Base-by-base conservation (phyloP, 2,113 vertebrate species). In the Aix galericulata region DNA sequence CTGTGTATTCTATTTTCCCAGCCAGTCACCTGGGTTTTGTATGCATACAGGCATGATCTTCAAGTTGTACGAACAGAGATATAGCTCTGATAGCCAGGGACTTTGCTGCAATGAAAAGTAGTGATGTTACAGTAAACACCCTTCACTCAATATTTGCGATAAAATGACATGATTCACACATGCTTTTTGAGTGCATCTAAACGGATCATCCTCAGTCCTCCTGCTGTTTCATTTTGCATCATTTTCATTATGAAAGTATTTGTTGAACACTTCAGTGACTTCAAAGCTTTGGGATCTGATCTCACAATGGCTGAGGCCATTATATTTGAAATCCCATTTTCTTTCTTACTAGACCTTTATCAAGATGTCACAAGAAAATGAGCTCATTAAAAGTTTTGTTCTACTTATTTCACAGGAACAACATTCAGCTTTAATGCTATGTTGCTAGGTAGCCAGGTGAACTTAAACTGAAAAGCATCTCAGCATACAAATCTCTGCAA, bases 401-500 rank as follows among this genome's bases (percentile, higher is more conserved):
- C 86, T 64, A 87, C 64, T 90, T 91, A 74, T n/a, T 93, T 88
- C 48, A 59, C 52, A 75, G 80, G 26, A 87, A 72, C 32, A 82
- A 64, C 34, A 69, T 46, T 67, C 15, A 88, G 53, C 66, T 62
- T 85, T 74, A 91, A 38, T 53, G 44, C 55, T 18, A 13, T 40
- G 81, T 92, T 97, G 94, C 91, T 95, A 92, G 83, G 82, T 93
- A 94, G 64, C 82, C 79, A 63, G 74, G 74, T 92, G 67, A 89
- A 81, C 88, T 95, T 80, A 76, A 91, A 82, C 68, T 75, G 68
- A 69, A 93, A 86, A 86, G 36, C 44, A 66, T 32, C 69, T 90
- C 60, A 76, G 59, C 63, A 82, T 73, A 58, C 73, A 55, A 68
- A 87, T 91, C 89, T 71, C 81, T 91, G 60, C n/a, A 76, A 53